A percentile compares a stretch with the other conserved stretches of the same genome.
Evolutionary conservation across 1,140 invertebrate species (phyloP).

Genomic region (Hylaeus volcanicus): DNA sequence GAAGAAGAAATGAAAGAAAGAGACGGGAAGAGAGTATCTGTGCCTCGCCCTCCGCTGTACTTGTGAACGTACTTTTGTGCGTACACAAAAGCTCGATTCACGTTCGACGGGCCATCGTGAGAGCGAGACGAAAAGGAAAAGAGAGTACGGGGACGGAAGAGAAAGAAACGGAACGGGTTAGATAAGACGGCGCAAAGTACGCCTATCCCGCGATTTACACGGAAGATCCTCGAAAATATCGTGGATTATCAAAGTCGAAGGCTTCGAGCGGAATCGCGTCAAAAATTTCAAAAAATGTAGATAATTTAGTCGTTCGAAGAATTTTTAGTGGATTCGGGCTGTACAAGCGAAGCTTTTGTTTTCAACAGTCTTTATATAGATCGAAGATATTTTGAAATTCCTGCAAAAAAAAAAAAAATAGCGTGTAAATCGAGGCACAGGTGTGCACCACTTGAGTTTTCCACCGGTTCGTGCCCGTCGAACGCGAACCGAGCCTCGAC

Average conservation of each 20-base stretch:
- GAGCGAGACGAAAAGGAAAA: background rate
- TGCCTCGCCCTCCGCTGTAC: slow-evolving; percentile 42
- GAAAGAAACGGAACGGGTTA: background rate
- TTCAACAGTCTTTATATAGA: no score
- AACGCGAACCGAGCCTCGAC: slow-evolving; percentile 9
- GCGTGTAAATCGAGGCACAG: no score
- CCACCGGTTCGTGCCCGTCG: background rate
- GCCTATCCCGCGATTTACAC: slow-evolving; percentile 12
- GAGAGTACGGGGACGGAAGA: background rate
- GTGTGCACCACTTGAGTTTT: no score
- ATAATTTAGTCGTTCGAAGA: no score
- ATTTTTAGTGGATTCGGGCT: no score
- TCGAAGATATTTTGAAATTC: no score
- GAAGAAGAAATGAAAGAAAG: background rate
- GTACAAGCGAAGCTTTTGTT: no score
- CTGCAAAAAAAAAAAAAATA: no score
- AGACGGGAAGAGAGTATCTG: slow-evolving; percentile 27
- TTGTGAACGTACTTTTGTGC: slow-evolving; percentile 37
- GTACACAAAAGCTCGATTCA: slow-evolving; percentile 40
- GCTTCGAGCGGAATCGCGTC: no score
- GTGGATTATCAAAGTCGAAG: no score
- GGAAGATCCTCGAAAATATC: slow-evolving; percentile 12
- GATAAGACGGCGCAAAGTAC: slow-evolving; percentile 16
- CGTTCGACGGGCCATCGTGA: slow-evolving; percentile 9
- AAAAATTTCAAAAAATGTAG: no score